Conservation (phyloP, 2,797 vertebrate genomes). For the Hydrolagus colliei region DNA sequence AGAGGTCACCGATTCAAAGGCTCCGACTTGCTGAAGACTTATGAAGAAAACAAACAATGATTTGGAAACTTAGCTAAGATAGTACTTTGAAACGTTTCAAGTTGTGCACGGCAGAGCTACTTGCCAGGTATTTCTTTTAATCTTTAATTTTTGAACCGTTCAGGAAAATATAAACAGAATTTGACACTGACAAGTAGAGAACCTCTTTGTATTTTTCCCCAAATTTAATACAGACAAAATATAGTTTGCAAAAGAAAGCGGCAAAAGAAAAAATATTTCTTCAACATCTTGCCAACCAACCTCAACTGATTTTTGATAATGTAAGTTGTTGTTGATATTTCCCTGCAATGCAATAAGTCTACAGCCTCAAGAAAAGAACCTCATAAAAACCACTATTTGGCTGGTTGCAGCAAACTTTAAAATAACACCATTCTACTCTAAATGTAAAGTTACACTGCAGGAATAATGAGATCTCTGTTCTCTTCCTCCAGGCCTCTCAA, state of each 20-base stretch:
- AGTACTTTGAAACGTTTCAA: not conserved
- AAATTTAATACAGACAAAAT: no score
- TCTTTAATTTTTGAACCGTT: not conserved
- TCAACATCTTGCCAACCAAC: not conserved
- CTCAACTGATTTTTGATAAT: not conserved
- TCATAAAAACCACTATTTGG: not conserved
- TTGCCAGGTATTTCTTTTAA: not conserved
- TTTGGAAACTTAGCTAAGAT: not conserved
- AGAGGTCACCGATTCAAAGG: not conserved
- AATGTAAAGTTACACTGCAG: not conserved
- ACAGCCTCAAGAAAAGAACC: not conserved
- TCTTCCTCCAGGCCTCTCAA: not conserved
- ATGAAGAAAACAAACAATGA: not conserved
- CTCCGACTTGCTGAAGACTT: not conserved
- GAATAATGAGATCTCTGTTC: not conserved
- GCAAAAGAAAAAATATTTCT: not conserved
- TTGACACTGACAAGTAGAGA: no score
- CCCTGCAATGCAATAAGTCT: not conserved
- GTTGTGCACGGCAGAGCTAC: not conserved
- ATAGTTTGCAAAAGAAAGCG: no score
- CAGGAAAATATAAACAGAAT: not conserved
- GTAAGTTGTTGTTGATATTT: not conserved
- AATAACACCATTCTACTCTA: not conserved
- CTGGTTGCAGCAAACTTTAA: not conserved
- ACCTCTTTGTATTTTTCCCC: no score